These are phyloP conservation scores for Halcyon chelicuti DNA, from an alignment of 2,797 vertebrate genomes.

Conservation along the genomic window DNA sequence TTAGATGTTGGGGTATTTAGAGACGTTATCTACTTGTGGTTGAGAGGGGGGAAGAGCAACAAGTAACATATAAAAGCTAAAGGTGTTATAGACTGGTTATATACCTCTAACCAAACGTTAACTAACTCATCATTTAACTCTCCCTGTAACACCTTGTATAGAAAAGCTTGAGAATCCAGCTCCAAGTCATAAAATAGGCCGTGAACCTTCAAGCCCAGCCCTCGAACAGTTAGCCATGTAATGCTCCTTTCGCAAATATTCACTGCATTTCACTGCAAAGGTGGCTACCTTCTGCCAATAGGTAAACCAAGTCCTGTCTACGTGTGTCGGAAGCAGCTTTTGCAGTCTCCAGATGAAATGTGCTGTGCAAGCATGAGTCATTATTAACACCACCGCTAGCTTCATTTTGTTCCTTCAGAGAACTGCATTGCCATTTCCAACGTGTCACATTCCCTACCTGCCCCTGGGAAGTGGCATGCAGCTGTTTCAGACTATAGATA, in stretches of 20 bases:
- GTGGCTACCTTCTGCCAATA: not conserved
- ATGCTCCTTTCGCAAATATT: not conserved
- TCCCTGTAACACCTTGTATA: not conserved
- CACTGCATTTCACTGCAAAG: not conserved
- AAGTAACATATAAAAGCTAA: not conserved
- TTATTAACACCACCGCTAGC: constrained; percentile 30
- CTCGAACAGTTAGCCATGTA: not conserved
- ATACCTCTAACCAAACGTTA: not conserved
- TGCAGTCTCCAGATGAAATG: constrained; percentile 41
- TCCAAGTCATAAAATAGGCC: not conserved
- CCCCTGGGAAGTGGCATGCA: constrained; percentile 6
- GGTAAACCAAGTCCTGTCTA: not conserved
- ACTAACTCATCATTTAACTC: not conserved
- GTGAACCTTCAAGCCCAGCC: not conserved
- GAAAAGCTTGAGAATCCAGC: not conserved
- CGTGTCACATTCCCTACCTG: constrained; percentile 50
- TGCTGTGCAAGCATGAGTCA: constrained; percentile 67
- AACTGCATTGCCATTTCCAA: constrained; percentile 22
- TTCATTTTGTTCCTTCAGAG: constrained; percentile 58
- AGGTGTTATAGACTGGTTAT: not conserved
- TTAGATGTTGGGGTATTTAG: not conserved
- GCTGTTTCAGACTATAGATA: constrained; percentile 44
- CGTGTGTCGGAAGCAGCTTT: constrained; percentile 24
- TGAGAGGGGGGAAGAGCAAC: not conserved
- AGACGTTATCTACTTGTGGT: not conserved